phyloP scores from a whole-genome alignment of 1,140 invertebrate genomes.

The Tribolium castaneum region DNA sequence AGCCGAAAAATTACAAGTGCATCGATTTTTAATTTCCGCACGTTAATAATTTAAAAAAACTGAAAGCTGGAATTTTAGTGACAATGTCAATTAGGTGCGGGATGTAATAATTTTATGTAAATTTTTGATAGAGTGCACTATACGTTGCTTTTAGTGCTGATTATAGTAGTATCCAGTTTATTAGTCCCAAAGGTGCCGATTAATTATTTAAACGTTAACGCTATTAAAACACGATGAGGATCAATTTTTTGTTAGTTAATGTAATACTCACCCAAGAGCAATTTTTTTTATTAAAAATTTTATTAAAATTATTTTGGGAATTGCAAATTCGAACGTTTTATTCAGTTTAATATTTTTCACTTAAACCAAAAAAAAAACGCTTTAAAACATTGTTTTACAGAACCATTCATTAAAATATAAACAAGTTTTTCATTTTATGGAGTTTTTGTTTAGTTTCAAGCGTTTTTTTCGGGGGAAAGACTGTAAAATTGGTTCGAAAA shows the following conservation, averaged over 20 bases:
- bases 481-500: too few relatives aligned
- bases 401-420: too few relatives aligned
- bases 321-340: too few relatives aligned
- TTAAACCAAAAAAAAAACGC: too few relatives aligned
- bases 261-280: too few relatives aligned
- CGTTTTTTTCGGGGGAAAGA: too few relatives aligned
- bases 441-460: too few relatives aligned
- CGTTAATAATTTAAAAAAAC: neutral
- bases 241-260: neutral
- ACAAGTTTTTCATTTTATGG: too few relatives aligned
- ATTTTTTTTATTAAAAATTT: too few relatives aligned
- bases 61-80: neutral
- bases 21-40: slow-evolving; percentile 3
- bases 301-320: too few relatives aligned
- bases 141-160: slow-evolving; percentile 5
- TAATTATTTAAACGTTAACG: slow-evolving; percentile 23
- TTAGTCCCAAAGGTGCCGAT: neutral
- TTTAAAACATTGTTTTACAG: too few relatives aligned
- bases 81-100: neutral
- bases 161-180: slow-evolving; percentile 13
- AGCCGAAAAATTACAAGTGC: neutral
- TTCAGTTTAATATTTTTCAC: too few relatives aligned
- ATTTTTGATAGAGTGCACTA: slow-evolving; percentile 13
- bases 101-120: slow-evolving; percentile 19
- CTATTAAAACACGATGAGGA: neutral